A percentile compares a stretch with the other conserved stretches of the same genome.
These are phyloP conservation scores for Phalloptychus januarius DNA, from an alignment of 2,797 vertebrate genomes.

Conservation along the genomic window DNA sequence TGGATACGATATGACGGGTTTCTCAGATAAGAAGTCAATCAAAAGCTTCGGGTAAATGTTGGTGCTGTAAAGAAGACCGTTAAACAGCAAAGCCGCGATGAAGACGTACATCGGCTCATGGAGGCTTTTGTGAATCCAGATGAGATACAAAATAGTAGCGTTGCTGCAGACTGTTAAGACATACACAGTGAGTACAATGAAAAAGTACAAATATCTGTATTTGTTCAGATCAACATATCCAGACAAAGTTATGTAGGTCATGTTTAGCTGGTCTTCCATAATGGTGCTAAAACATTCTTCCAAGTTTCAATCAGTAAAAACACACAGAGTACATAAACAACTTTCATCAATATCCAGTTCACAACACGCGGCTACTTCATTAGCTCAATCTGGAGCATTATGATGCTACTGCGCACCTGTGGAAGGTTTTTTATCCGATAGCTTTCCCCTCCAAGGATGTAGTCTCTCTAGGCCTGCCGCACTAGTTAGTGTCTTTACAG, in stretches of 20 bases:
- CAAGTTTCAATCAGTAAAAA: not conserved
- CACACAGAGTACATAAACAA: not conserved
- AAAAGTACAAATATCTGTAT: slow-evolving; percentile 44
- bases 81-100: slow-evolving; percentile 50
- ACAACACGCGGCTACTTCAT: no score
- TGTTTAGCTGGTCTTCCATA: slow-evolving; percentile 12
- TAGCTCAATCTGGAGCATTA: no score
- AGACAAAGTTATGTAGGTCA: slow-evolving; percentile 26
- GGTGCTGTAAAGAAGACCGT: slow-evolving; percentile 34
- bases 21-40: slow-evolving; percentile 39
- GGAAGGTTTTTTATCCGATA: not conserved
- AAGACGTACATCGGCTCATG: slow-evolving; percentile 69
- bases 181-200: slow-evolving; percentile 4
- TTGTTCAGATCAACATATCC: slow-evolving; percentile 37
- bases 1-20: slow-evolving; percentile 30
- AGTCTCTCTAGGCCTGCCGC: not conserved
- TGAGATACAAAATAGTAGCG: slow-evolving; percentile 28
- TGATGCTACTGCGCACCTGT: not conserved
- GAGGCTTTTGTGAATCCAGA: slow-evolving; percentile 37
- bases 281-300: not conserved
- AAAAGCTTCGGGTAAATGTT: slow-evolving; percentile 47
- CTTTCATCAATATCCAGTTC: not conserved
- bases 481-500: not conserved
- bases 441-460: not conserved
- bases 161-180: slow-evolving; percentile 48